These are phyloP conservation scores for Phymanthus crucifer DNA, from an alignment of 92 coral and sea anemone genomes.

Conservation along the genomic window DNA sequence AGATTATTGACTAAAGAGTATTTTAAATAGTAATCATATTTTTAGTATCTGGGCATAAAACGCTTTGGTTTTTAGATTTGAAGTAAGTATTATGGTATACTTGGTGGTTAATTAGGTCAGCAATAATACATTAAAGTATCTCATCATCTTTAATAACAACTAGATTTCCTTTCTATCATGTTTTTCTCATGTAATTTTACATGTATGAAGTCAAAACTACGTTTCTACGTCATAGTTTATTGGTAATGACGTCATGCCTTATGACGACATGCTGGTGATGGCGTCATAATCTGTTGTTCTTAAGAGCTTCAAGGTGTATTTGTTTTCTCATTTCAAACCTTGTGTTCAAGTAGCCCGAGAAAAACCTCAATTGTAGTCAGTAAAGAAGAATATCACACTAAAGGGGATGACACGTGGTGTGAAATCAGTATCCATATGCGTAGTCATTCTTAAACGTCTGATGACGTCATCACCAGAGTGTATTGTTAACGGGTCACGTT, in stretches of 20 bases:
- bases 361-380: neutral
- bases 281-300: neutral
- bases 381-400: neutral
- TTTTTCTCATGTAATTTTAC: neutral
- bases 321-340: too few relatives aligned
- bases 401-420: neutral
- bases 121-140: neutral
- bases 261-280: too few relatives aligned
- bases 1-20: neutral
- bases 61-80: neutral
- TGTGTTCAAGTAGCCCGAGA: too few relatives aligned
- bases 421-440: neutral
- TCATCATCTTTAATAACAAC: neutral
- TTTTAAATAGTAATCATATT: neutral
- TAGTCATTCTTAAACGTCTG: neutral
- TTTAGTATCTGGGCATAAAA: neutral
- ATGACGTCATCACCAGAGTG: neutral
- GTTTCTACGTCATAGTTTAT: neutral
- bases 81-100: too few relatives aligned
- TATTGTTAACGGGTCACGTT: neutral
- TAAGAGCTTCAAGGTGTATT: too few relatives aligned
- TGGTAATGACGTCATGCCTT: neutral
- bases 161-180: neutral
- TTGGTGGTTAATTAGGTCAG: neutral
- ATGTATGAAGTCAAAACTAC: neutral